Conservation (phyloP, 2,888 invertebrate species). For the Cybosia mesomella region DNA sequence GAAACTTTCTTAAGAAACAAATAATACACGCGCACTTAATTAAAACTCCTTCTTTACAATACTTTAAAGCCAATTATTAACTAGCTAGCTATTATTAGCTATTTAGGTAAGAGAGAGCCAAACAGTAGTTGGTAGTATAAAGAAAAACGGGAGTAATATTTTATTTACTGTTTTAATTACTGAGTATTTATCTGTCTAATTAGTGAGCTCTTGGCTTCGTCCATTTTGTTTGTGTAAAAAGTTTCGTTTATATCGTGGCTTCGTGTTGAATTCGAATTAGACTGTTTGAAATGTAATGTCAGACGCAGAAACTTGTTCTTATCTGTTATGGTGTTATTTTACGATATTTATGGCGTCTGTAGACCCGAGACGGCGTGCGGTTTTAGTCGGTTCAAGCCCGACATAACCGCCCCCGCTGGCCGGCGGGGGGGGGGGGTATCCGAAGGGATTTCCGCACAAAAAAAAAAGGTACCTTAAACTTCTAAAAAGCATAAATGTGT, state of each 20-base stretch:
- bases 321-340: neutral
- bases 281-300: slow-evolving; percentile 16
- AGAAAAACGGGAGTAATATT: slow-evolving; percentile 34
- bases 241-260: slow-evolving; percentile 24
- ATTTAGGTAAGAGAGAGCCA: neutral
- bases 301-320: neutral
- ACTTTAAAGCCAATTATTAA: no score
- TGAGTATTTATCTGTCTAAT: slow-evolving; percentile 48
- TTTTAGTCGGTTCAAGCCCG: no score
- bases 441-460: no score
- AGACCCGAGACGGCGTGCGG: no score
- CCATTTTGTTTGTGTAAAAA: slow-evolving; percentile 24
- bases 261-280: slow-evolving; percentile 35
- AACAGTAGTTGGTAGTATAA: neutral
- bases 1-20: neutral
- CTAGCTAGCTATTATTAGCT: slow-evolving; percentile 15
- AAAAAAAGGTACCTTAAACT: no score
- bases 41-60: neutral
- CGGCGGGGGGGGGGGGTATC: no score
- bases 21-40: neutral
- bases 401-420: no score
- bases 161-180: slow-evolving; percentile 50
- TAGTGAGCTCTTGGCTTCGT: slow-evolving; percentile 32
- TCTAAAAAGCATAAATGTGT: no score
- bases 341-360: no score